phyloP scores from a whole-genome alignment of 2,888 invertebrate species.

The Troilus luridus region DNA sequence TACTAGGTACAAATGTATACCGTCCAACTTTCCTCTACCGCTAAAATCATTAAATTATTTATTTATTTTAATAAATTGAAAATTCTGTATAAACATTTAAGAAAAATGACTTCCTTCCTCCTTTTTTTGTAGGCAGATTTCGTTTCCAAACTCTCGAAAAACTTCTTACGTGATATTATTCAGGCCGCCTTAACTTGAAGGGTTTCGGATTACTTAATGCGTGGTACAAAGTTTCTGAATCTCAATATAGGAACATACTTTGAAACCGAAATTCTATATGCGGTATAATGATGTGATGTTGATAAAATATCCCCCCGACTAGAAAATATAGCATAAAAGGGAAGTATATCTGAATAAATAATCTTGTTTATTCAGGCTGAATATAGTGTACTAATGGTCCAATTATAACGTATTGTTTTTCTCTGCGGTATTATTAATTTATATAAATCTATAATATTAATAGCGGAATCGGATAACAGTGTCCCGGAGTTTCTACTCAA shows the following conservation, averaged over 20 bases:
- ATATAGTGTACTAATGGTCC: no score
- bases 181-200: not conserved
- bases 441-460: no score
- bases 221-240: not conserved
- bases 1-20: not conserved
- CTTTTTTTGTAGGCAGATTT: not conserved
- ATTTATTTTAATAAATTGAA: no score
- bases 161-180: not conserved
- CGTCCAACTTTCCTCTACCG: not conserved
- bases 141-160: not conserved
- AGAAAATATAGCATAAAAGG: not conserved
- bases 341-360: not conserved
- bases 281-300: not conserved
- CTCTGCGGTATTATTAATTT: no score
- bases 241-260: not conserved
- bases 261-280: not conserved
- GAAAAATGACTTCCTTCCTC: not conserved
- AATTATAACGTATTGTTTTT: no score
- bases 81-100: not conserved
- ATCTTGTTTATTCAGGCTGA: not conserved
- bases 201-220: slow-evolving; percentile 5
- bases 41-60: no score
- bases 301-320: not conserved
- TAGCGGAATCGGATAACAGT: no score
- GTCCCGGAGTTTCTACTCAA: no score